Conservation (phyloP, 1,140 invertebrate genomes). For the Colletes latitarsis region DNA sequence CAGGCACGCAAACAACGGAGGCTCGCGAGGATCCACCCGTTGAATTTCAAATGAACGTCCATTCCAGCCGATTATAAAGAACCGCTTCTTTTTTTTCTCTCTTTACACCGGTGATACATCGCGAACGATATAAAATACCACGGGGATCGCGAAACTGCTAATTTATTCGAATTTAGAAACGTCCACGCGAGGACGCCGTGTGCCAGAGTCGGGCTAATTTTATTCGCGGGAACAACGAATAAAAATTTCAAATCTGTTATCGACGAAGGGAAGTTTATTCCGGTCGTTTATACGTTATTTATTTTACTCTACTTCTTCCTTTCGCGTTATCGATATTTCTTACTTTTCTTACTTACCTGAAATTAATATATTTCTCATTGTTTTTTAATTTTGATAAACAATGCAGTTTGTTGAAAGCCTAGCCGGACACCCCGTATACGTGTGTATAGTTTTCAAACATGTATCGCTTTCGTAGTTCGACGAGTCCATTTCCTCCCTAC, state of each 20-base stretch:
- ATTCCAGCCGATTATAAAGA: constrained; percentile 60
- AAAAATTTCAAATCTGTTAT: no score
- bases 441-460: background rate
- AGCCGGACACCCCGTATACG: no score
- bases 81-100: background rate
- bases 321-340: no score
- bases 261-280: no score
- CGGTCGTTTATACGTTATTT: no score
- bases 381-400: no score
- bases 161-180: constrained; percentile 53
- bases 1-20: constrained; percentile 50
- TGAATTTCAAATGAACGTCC: constrained; percentile 66
- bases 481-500: constrained; percentile 34
- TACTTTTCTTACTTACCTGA: no score
- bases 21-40: constrained; percentile 60
- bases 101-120: constrained; percentile 11
- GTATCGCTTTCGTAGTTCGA: constrained; percentile 22
- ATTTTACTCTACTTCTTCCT: no score
- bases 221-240: no score
- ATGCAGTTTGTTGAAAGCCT: no score
- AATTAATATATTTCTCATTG: no score
- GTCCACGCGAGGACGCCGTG: constrained; percentile 21
- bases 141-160: constrained; percentile 29
- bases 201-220: no score
- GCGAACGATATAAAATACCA: constrained; percentile 46